phyloP scores from a whole-genome alignment of 1,140 invertebrate species.

The Calycopis cecrops region DNA sequence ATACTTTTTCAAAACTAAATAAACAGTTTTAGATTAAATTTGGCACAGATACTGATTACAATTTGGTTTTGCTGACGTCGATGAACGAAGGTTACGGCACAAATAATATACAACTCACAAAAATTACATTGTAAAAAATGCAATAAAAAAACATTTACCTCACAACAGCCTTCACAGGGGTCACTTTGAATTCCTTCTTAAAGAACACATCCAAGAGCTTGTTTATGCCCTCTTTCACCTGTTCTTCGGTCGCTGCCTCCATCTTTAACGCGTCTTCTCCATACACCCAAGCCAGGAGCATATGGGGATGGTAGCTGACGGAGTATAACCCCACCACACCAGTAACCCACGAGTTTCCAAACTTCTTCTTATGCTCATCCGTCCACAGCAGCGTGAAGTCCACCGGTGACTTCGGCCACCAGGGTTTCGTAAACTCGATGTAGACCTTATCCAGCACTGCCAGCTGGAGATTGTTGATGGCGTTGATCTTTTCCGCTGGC shows the following conservation, averaged over 20 bases:
- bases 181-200: slow-evolving; percentile 44
- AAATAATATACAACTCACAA: too few relatives aligned
- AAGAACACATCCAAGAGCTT: slow-evolving; percentile 57
- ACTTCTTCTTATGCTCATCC: slow-evolving; percentile 70
- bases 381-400: slow-evolving; percentile 77
- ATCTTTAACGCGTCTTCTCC: slow-evolving; percentile 76
- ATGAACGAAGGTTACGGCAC: too few relatives aligned
- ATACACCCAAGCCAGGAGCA: slow-evolving; percentile 80
- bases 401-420: slow-evolving; percentile 76
- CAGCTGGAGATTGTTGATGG: slow-evolving; percentile 80
- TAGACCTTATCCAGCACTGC: slow-evolving; percentile 88
- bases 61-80: too few relatives aligned
- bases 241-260: slow-evolving; percentile 72
- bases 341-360: slow-evolving; percentile 74
- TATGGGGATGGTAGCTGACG: slow-evolving; percentile 79
- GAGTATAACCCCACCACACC: slow-evolving; percentile 81
- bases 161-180: slow-evolving; percentile 42
- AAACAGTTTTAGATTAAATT: too few relatives aligned
- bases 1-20: too few relatives aligned
- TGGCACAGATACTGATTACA: too few relatives aligned
- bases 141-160: slow-evolving; percentile 36
- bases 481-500: slow-evolving; percentile 76
- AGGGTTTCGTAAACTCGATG: slow-evolving; percentile 78
- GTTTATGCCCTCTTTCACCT: slow-evolving; percentile 65
- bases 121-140: too few relatives aligned